Evolutionary conservation across 37 sponge, comb jelly and placozoan genomes (phyloP).

Genomic region (Mnemiopsis leidyi): DNA sequence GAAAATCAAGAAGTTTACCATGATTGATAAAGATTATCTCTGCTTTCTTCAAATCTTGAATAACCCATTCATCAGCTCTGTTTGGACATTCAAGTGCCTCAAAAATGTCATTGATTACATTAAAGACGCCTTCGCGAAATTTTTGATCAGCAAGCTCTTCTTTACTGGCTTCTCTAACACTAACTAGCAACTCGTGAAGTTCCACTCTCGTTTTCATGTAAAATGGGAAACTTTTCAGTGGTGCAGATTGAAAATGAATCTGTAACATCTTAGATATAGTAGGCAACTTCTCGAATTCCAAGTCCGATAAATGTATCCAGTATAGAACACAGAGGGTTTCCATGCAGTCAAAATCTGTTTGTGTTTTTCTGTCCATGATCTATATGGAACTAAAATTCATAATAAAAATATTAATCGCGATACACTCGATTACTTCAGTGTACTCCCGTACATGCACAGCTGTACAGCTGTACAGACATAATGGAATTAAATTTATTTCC

Average conservation of each 20-base stretch:
- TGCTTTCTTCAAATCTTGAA: not conserved
- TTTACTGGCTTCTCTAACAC: not conserved
- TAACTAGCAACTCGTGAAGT: not conserved
- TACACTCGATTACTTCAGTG: no score
- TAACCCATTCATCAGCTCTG: not conserved
- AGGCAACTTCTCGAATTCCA: not conserved
- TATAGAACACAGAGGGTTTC: not conserved
- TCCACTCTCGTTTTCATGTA: not conserved
- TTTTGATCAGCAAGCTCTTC: not conserved
- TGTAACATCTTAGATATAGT: not conserved
- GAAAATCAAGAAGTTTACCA: not conserved
- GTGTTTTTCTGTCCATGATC: not conserved
- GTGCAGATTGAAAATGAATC: not conserved
- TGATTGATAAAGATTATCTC: not conserved
- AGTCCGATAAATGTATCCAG: not conserved
- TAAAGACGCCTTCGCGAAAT: not conserved
- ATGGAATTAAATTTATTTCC: no score
- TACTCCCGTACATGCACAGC: no score
- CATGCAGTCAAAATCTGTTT: not conserved
- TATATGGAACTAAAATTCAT: not conserved
- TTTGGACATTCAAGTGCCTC: not conserved
- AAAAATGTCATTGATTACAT: not conserved
- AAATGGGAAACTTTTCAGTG: not conserved
- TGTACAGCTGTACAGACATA: no score
- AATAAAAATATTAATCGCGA: no score